Base-by-base conservation (phyloP, 2,888 invertebrate genomes). In the Tipula lateralis region DNA sequence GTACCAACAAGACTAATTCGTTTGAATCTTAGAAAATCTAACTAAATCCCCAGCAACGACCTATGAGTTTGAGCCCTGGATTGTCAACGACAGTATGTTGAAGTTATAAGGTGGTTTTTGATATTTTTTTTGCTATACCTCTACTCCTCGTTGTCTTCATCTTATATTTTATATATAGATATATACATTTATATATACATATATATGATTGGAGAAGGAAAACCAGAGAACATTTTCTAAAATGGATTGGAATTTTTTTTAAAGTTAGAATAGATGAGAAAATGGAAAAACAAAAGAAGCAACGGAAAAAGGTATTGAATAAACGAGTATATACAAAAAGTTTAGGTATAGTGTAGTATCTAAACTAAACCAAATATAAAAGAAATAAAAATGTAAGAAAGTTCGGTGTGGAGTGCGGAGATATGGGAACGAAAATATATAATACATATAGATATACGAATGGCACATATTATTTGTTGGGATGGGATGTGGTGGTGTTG, bases 21-120 rank as follows among this genome's bases (percentile, higher is more conserved):
- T 89, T 89, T 89, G 89, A 89, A 89, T 89, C 89, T 89, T 89
- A 89, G 89, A 89, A 89, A 89, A 89, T 89, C 89, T 89, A 87
- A 88, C 89, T 89, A 89, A 89, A 89, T 89, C 89, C 89, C 88
- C 88, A 89, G 88, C 89, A 89, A 89, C 89, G 89, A 89, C 89
- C 89, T 89, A 88, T 89, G 89, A 89, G 89, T 89, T 89, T 88
- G 88, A 89, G 89, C 89, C 88, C 89, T 89, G 89, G 89, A 89
- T 89, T 89, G 89, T 89, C 89, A 89, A 89, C 89, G 88, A 87
- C 85, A 88, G 88, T 86, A 86, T 86, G 86, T 86, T 87, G 87
- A 86, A 86, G 86, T 86, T 87, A 87, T 84, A 36, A 85, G 86
- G 44, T 85, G 50, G 83, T 84, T 83, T 82, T 82, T 32, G 32